Evolutionary conservation across 2,888 invertebrate species (phyloP).

Genomic region (Rhabditoides inermis): DNA sequence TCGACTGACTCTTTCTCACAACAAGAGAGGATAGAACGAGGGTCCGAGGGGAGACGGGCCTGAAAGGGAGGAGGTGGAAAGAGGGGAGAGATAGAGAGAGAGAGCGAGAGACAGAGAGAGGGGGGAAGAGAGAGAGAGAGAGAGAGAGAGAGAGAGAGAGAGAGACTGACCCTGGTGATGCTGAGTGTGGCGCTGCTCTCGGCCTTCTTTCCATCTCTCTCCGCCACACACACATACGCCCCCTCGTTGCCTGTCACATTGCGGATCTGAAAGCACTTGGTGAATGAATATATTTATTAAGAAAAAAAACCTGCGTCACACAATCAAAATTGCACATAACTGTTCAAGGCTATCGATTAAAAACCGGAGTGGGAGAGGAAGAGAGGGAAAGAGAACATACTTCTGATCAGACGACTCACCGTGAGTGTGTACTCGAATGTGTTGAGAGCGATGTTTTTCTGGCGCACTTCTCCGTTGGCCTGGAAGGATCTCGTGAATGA

Average conservation of each 20-base stretch:
- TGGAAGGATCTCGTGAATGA: not conserved
- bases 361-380: too few species aligned
- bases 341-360: too few species aligned
- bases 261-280: not conserved
- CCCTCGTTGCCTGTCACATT: not conserved
- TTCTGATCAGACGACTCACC: not conserved
- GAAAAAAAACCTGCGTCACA: slow-evolving; percentile 5
- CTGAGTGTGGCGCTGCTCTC: not conserved
- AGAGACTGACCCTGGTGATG: not conserved
- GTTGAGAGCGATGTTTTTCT: not conserved
- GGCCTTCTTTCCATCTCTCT: not conserved
- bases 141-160: not conserved
- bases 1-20: slow-evolving; percentile 8
- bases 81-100: not conserved
- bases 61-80: not conserved
- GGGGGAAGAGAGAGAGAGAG: slow-evolving; percentile 2
- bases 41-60: slow-evolving; percentile 1
- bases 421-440: not conserved
- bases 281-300: not conserved
- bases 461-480: not conserved
- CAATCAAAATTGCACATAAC: not conserved
- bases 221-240: slow-evolving; percentile 3
- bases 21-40: slow-evolving; percentile 4
- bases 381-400: too few species aligned
- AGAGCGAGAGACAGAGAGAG: not conserved